These are phyloP conservation scores for Cyclina sinensis DNA, from an alignment of 1,140 invertebrate genomes.

Conservation along the genomic window DNA sequence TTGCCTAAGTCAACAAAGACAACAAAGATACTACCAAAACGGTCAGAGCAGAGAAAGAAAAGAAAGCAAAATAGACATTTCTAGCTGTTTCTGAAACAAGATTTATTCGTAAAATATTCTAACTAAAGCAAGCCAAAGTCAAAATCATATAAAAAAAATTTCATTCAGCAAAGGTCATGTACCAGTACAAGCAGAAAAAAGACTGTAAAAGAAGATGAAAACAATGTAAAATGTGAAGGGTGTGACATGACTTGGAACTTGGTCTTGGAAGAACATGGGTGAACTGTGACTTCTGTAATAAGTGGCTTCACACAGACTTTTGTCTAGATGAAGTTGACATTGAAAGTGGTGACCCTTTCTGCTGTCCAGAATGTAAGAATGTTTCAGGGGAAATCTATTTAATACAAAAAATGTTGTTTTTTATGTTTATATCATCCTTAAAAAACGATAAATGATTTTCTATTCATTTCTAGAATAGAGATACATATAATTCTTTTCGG, in stretches of 20 bases:
- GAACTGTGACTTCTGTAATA: constrained; percentile 24
- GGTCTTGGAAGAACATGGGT: constrained; percentile 36
- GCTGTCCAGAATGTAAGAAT: constrained; percentile 7
- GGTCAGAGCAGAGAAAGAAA: constrained; percentile 11
- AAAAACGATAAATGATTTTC: too few species aligned
- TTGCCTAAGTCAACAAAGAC: constrained; percentile 18
- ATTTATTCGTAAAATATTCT: too few species aligned
- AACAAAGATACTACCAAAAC: constrained; percentile 16
- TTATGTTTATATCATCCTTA: too few species aligned
- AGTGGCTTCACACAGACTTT: constrained; percentile 49
- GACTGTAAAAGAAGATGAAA: neutral
- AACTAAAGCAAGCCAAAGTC: too few species aligned
- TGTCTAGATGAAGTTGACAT: neutral
- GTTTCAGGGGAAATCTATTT: too few species aligned
- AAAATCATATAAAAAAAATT: too few species aligned
- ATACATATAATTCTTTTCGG: too few species aligned
- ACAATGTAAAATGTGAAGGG: neutral
- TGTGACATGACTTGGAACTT: constrained; percentile 1
- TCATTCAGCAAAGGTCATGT: too few species aligned
- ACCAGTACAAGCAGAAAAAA: too few species aligned
- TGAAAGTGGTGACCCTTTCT: constrained; percentile 37
- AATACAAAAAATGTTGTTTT: too few species aligned
- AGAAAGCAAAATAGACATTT: constrained; percentile 46
- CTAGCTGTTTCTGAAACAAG: neutral
- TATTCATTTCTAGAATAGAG: too few species aligned